These are phyloP conservation scores for Uloborus plumipes DNA, from an alignment of 2,888 invertebrate genomes.

Conservation along the genomic window DNA sequence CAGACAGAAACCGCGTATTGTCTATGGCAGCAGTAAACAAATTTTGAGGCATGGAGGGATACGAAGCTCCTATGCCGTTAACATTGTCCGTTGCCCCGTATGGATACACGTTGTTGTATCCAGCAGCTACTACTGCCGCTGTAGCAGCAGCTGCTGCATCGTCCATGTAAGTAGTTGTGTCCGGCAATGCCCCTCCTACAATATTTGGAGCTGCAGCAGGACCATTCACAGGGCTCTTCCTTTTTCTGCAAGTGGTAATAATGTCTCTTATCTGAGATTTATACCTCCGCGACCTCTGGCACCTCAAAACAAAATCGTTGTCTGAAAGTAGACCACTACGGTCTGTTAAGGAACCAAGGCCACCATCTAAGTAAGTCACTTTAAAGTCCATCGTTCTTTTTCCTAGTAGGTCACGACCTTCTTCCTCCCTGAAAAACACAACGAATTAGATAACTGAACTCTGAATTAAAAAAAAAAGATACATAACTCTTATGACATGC, in stretches of 20 bases:
- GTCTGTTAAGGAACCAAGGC: slow-evolving; percentile 83
- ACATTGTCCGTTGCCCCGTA: slow-evolving; percentile 74
- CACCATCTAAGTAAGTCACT: slow-evolving; percentile 95
- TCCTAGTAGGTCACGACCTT: slow-evolving; percentile 95
- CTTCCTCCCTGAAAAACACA: slow-evolving; percentile 80
- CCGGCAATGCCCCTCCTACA: slow-evolving; percentile 28
- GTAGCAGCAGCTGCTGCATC: slow-evolving; percentile 43
- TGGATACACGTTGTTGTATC: slow-evolving; percentile 70
- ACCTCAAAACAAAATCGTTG: slow-evolving; percentile 65
- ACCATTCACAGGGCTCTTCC: slow-evolving; percentile 44
- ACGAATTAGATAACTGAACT: not conserved
- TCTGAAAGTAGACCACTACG: slow-evolving; percentile 64
- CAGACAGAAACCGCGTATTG: slow-evolving; percentile 78
- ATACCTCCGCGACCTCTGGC: slow-evolving; percentile 87
- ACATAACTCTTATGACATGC: not conserved
- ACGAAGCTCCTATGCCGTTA: slow-evolving; percentile 71
- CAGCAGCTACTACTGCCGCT: slow-evolving; percentile 32
- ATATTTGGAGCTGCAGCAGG: slow-evolving; percentile 27
- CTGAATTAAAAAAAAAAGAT: not conserved
- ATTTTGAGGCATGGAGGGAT: slow-evolving; percentile 63
- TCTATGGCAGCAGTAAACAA: slow-evolving; percentile 64
- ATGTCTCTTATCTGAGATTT: slow-evolving; percentile 95
- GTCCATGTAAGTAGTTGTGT: slow-evolving; percentile 31
- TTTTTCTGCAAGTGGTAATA: slow-evolving; percentile 75
- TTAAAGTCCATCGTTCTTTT: slow-evolving; percentile 99